Conservation (phyloP, 1,140 invertebrate genomes). For the Eupeodes corollae region DNA sequence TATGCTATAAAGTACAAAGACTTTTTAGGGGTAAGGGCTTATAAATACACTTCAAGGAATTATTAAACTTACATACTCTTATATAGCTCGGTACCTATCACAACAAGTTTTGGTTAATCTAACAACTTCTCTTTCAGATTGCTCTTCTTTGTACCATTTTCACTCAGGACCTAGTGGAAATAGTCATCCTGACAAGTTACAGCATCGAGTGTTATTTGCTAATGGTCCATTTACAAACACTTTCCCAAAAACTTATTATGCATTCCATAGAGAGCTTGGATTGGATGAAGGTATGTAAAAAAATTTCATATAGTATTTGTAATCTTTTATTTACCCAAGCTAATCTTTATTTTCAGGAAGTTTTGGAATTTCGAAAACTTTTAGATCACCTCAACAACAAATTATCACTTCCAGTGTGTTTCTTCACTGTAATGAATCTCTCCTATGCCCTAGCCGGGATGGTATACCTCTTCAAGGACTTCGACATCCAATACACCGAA, state of each 20-base stretch:
- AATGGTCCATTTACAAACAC: constrained; percentile 55
- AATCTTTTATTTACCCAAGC: neutral
- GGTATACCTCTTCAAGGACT: constrained; percentile 50
- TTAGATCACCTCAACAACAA: constrained; percentile 62
- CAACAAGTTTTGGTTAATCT: neutral
- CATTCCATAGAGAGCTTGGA: constrained; percentile 55
- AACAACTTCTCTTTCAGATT: constrained; percentile 18
- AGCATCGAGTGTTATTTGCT: constrained; percentile 67
- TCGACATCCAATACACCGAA: constrained; percentile 37
- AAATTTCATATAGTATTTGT: neutral
- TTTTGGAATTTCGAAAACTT: constrained; percentile 62
- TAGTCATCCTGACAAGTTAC: constrained; percentile 65
- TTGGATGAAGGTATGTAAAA: constrained; percentile 58
- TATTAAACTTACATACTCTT: no score
- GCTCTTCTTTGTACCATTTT: constrained; percentile 54
- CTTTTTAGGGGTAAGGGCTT: no score
- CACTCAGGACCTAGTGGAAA: constrained; percentile 65
- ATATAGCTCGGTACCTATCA: neutral
- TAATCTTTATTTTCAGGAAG: constrained; percentile 43
- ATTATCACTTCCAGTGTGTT: constrained; percentile 56
- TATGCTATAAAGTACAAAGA: no score
- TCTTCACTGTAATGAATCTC: constrained; percentile 61
- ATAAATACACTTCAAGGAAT: no score
- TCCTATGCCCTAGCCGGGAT: constrained; percentile 56
- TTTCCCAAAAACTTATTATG: constrained; percentile 57